Base-by-base conservation (phyloP, 1,140 invertebrate genomes). In the Pinna nobilis region DNA sequence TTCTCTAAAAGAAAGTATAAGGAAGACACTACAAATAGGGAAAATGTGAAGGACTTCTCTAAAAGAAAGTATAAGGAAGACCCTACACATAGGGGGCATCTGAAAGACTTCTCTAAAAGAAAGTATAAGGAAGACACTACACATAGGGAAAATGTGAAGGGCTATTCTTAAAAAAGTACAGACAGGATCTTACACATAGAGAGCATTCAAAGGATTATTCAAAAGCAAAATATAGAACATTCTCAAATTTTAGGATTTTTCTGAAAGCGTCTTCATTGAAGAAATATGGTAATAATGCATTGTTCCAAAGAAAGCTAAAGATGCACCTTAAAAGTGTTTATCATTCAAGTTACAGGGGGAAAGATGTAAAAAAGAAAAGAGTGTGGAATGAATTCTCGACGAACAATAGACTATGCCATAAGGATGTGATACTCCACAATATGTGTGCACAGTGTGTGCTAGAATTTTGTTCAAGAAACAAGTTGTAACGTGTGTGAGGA, bases 21-120 rank as follows among this genome's bases (percentile, higher is more conserved):
- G n/a, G 6, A 7, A 7, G 28, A 50, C n/a, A 6, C n/a, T 7
- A 25, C 7, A n/a, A 23, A 23, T n/a, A n/a, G 49, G 6, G n/a
- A 15, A n/a, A 50, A 25, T n/a, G 49, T 50, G 49, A 50, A 50
- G 28, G 9, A 50, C 6, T 9, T 1, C 9, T 50, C 49, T n/a
- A 50, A 50, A n/a, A n/a, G 6, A n/a, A 50, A 50, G n/a, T 50
- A 50, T 50, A 23, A 9, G 2, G n/a, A 7, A n/a, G 28, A n/a
- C 20, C 2, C n/a, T n/a, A n/a, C n/a, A n/a, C n/a, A n/a, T n/a
- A n/a, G n/a, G n/a, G n/a, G n/a, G n/a, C n/a, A n/a, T n/a, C n/a
- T 50, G 49, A 50, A 50, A 50, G 28, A 50, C n/a, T 50, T 7
- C n/a, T 50, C 49, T 25, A 50, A n/a, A 50, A n/a, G 28, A 50